phyloP scores from a whole-genome alignment of 2,888 invertebrate genomes.

The Invenusta paracnida region DNA sequence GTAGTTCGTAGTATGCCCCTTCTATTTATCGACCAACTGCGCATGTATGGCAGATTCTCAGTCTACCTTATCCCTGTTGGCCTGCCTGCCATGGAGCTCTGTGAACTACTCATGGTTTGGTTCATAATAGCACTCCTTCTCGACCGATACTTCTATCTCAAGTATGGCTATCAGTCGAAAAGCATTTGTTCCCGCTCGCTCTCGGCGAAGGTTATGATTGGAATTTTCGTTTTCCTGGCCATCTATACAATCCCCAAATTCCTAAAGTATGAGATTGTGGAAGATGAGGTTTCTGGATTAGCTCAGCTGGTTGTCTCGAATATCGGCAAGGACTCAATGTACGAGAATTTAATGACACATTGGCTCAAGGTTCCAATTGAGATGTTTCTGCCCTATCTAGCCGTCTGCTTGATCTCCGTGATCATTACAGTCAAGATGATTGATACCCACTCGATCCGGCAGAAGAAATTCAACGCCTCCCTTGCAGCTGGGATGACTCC shows the following conservation, averaged over 20 bases:
- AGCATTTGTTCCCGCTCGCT: slow-evolving; percentile 23
- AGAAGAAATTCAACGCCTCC: slow-evolving; percentile 21
- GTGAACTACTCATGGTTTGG: slow-evolving; percentile 30
- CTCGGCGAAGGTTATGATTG: neutral
- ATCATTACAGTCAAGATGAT: neutral
- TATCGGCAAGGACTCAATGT: neutral
- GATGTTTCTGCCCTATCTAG: slow-evolving; percentile 33
- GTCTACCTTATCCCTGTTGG: slow-evolving; percentile 7
- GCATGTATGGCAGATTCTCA: neutral
- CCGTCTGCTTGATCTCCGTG: neutral
- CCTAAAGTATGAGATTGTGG: slow-evolving; percentile 2
- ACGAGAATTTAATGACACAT: slow-evolving; percentile 16
- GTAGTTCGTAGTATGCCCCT: neutral
- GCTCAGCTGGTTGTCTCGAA: neutral
- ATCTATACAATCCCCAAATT: slow-evolving; percentile 33
- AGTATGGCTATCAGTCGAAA: slow-evolving; percentile 34
- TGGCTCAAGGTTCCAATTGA: slow-evolving; percentile 38
- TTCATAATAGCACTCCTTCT: slow-evolving; percentile 28
- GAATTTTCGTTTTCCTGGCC: neutral
- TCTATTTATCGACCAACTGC: neutral
- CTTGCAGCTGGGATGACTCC: neutral
- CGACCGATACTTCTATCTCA: slow-evolving; percentile 34
- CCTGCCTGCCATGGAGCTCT: slow-evolving; percentile 23
- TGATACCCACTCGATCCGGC: neutral
- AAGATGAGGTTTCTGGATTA: neutral